Percentiles rank a stretch among this genome's conserved stretches.
Conservation (phyloP, 2,888 invertebrate species). For the Herminia tarsipennalis region DNA sequence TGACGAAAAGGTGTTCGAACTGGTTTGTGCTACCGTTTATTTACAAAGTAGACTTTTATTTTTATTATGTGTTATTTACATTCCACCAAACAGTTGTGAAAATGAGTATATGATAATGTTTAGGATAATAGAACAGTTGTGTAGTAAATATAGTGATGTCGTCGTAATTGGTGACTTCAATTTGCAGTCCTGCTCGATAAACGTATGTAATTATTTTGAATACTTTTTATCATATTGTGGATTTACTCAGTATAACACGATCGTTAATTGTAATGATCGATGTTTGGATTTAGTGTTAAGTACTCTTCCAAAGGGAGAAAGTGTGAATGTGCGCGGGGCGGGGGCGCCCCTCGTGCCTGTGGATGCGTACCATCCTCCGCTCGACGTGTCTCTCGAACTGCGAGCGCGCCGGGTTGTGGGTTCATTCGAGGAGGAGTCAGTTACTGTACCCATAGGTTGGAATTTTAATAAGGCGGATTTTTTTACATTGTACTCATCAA, state of each 20-base stretch:
- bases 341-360: slow-evolving; percentile 4
- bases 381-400: not conserved
- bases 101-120: slow-evolving; percentile 6
- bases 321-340: slow-evolving; percentile 4
- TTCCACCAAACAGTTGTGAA: slow-evolving; percentile 7
- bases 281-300: slow-evolving; percentile 4
- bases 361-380: slow-evolving; percentile 9
- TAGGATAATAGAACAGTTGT: slow-evolving; percentile 7
- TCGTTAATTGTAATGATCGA: slow-evolving; percentile 1
- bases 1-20: slow-evolving; percentile 8
- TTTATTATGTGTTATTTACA: slow-evolving; percentile 11
- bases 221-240: slow-evolving; percentile 6
- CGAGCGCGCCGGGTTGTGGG: not conserved
- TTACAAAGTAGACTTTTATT: slow-evolving; percentile 5
- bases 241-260: not conserved
- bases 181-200: slow-evolving; percentile 6
- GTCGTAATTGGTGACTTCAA: slow-evolving; percentile 17
- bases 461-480: slow-evolving; percentile 12
- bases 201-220: slow-evolving; percentile 9
- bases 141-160: slow-evolving; percentile 7
- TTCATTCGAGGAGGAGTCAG: not conserved
- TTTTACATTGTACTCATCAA: not conserved
- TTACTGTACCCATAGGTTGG: not conserved
- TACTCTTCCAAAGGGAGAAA: not conserved
- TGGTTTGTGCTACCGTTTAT: slow-evolving; percentile 10